phyloP scores from a whole-genome alignment of 2,113 vertebrate genomes.

The Okapia johnstoni region DNA sequence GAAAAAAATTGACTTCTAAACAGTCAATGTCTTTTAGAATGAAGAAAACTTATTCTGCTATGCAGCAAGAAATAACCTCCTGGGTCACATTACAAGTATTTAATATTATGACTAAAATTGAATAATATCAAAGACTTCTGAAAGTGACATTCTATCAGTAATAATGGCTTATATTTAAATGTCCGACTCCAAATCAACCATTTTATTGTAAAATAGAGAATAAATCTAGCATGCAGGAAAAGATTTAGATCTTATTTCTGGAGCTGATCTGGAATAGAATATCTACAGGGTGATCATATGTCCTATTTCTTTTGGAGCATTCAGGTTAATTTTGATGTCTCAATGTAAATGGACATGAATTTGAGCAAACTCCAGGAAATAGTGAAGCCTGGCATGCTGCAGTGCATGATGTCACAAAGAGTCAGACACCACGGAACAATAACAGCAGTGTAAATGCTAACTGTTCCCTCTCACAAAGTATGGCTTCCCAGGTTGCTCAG shows the following conservation, averaged over 20 bases:
- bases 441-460: background rate
- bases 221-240: background rate
- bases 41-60: background rate
- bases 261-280: background rate
- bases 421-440: background rate
- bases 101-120: background rate
- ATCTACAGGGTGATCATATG: background rate
- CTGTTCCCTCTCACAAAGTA: background rate
- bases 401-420: background rate
- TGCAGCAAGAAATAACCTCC: background rate
- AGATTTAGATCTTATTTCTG: background rate
- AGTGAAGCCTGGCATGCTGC: background rate
- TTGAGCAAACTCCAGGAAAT: background rate
- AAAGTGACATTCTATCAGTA: background rate
- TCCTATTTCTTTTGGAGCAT: background rate
- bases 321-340: background rate
- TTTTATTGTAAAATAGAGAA: slow-evolving; percentile 23
- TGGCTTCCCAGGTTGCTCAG: background rate
- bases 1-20: background rate
- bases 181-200: background rate
- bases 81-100: background rate
- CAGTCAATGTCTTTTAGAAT: background rate
- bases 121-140: background rate
- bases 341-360: background rate
- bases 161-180: background rate